Conservation (phyloP, 2,888 invertebrate species). For the Cataglyphis rosenhaueri region DNA sequence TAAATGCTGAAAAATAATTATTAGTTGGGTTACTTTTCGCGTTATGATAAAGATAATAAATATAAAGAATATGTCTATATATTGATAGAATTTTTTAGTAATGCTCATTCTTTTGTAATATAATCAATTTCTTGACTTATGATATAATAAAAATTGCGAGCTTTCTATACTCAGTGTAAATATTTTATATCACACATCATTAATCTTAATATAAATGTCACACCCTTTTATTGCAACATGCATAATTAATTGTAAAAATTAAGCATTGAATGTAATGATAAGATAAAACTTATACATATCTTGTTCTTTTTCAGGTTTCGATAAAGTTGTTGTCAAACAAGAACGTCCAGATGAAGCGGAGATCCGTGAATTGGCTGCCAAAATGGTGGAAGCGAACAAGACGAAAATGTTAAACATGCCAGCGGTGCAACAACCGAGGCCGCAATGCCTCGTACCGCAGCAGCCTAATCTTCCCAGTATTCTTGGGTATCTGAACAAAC, state of each 20-base stretch:
- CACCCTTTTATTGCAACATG: background rate
- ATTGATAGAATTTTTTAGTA: background rate
- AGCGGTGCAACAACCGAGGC: constrained; percentile 64
- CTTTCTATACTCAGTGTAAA: background rate
- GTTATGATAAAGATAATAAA: background rate
- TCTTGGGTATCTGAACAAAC: constrained; percentile 84
- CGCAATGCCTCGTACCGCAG: constrained; percentile 71
- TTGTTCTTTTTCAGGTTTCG: constrained; percentile 67
- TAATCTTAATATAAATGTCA: background rate
- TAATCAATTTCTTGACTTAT: background rate
- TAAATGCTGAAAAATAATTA: background rate
- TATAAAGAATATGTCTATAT: background rate
- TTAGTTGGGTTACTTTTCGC: background rate
- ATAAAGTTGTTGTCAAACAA: constrained; percentile 88
- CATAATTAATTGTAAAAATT: background rate
- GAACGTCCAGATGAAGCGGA: constrained; percentile 95
- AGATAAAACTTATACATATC: background rate
- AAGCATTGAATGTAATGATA: background rate
- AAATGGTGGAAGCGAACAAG: constrained; percentile 94
- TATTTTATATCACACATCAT: background rate
- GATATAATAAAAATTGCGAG: background rate
- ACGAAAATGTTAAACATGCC: constrained; percentile 87
- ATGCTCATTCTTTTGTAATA: background rate
- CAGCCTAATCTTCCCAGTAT: constrained; percentile 83
- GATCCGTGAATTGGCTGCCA: constrained; percentile 94